A percentile compares a stretch with the other conserved stretches of the same genome.
Evolutionary conservation across 2,797 vertebrate genomes (phyloP).

Genomic region (Spinus pinus): DNA sequence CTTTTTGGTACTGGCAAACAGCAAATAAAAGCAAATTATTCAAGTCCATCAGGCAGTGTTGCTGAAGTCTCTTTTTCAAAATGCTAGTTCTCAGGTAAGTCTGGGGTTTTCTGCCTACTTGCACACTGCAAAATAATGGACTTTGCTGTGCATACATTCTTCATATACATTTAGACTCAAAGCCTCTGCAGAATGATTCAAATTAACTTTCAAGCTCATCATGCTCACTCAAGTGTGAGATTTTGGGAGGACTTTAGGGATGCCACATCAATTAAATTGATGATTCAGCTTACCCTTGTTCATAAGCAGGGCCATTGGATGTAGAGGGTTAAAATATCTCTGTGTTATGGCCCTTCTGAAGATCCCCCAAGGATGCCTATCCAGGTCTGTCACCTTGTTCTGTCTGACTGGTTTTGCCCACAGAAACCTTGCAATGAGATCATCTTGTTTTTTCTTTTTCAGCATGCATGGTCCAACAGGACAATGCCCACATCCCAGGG

Average conservation of each 20-base stretch:
- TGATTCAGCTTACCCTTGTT: background rate
- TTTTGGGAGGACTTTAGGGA: background rate
- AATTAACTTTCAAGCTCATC: background rate
- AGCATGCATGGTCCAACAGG: slow-evolving; percentile 98
- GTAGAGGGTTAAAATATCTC: background rate
- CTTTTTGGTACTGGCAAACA: background rate
- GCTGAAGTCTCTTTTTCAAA: background rate
- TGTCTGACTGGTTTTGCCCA: background rate
- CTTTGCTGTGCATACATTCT: background rate
- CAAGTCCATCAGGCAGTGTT: background rate
- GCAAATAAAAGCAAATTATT: background rate
- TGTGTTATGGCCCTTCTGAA: background rate
- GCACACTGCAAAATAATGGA: background rate
- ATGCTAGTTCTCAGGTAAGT: background rate
- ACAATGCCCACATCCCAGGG: slow-evolving; percentile 97
- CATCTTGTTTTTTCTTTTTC: slow-evolving; percentile 55
- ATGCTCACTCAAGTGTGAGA: background rate
- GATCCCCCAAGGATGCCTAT: background rate
- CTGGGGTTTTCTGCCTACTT: background rate
- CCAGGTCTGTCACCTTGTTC: background rate
- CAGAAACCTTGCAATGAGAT: background rate
- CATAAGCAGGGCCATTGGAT: background rate
- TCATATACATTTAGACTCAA: background rate
- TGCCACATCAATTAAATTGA: background rate
- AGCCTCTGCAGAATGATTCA: background rate